Percentiles rank a stretch among this genome's conserved stretches.
Conservation (phyloP, 2,113 vertebrate genomes). For the Varanus komodoensis region DNA sequence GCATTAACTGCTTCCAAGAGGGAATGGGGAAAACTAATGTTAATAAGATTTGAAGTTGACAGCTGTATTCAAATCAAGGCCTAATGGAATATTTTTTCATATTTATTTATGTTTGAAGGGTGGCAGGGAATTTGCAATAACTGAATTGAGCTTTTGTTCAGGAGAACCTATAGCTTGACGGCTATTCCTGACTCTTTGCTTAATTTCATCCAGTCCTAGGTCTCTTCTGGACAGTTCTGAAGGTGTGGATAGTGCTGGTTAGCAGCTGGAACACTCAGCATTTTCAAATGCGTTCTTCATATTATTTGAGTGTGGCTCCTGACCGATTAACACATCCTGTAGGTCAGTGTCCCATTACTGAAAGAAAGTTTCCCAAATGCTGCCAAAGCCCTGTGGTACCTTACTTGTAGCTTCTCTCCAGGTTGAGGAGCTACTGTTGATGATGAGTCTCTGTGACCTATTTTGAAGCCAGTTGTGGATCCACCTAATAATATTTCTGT, state of each 20-base stretch:
- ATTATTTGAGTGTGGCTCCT: not conserved
- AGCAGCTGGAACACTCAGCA: not conserved
- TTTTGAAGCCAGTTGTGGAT: too few relatives aligned
- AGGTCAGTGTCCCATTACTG: not conserved
- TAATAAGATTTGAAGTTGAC: not conserved
- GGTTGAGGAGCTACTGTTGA: too few relatives aligned
- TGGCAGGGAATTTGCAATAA: slow-evolving; percentile 54
- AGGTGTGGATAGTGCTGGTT: not conserved
- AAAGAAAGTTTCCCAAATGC: not conserved
- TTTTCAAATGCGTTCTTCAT: not conserved
- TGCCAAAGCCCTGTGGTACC: slow-evolving; percentile 47
- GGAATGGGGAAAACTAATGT: not conserved
- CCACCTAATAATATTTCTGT: too few relatives aligned
- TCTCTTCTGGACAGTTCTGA: not conserved
- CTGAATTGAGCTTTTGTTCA: slow-evolving; percentile 33
- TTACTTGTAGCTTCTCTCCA: slow-evolving; percentile 37
- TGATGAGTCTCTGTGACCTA: too few relatives aligned
- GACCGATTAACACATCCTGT: too few relatives aligned
- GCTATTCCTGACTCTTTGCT: not conserved
- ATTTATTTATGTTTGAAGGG: slow-evolving; percentile 37
- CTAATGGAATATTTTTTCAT: slow-evolving; percentile 18
- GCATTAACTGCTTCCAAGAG: not conserved
- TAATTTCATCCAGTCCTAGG: not conserved
- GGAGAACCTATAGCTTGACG: not conserved
- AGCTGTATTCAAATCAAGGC: not conserved